phyloP scores from a whole-genome alignment of 2,113 vertebrate genomes.

The Oryzias melastigma region DNA sequence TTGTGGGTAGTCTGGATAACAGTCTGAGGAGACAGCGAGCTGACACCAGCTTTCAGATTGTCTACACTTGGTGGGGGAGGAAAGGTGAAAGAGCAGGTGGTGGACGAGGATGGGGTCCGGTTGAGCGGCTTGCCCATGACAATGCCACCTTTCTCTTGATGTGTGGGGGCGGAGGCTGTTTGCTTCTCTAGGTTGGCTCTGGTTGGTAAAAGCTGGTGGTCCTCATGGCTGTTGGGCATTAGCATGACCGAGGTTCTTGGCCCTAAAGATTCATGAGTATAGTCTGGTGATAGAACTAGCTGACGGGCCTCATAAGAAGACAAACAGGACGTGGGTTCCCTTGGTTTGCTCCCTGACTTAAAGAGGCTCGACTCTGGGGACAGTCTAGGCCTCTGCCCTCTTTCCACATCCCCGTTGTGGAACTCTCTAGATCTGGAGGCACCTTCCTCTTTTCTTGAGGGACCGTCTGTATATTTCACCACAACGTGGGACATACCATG shows the following conservation, averaged over 20 bases:
- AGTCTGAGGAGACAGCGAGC: slow-evolving; percentile 86
- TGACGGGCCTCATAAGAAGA: slow-evolving; percentile 87
- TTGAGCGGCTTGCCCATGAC: slow-evolving; percentile 84
- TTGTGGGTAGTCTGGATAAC: slow-evolving; percentile 94
- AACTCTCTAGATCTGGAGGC: slow-evolving; percentile 82
- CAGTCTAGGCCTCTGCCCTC: slow-evolving; percentile 77
- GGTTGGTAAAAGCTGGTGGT: slow-evolving; percentile 71
- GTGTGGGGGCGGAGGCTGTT: slow-evolving; percentile 74
- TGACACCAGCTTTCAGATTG: slow-evolving; percentile 79
- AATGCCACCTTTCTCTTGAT: slow-evolving; percentile 82
- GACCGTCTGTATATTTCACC: slow-evolving; percentile 86
- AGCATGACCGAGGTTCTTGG: slow-evolving; percentile 90
- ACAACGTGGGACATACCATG: slow-evolving; percentile 87
- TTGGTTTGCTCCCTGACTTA: slow-evolving; percentile 65
- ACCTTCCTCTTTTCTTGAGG: slow-evolving; percentile 80
- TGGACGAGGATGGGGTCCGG: slow-evolving; percentile 75
- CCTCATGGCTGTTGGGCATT: slow-evolving; percentile 86
- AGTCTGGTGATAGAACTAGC: slow-evolving; percentile 85
- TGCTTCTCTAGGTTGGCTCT: slow-evolving; percentile 79
- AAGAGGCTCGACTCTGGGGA: slow-evolving; percentile 60
- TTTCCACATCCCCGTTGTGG: slow-evolving; percentile 90
- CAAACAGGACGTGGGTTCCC: slow-evolving; percentile 59
- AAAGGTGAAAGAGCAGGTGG: slow-evolving; percentile 78
- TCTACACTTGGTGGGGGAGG: slow-evolving; percentile 83
- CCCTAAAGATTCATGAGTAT: slow-evolving; percentile 82